Percentiles rank a stretch among this genome's conserved stretches.
Evolutionary conservation across 1,140 invertebrate genomes (phyloP).

Genomic region (Pseudomyrmex flavicornis): DNA sequence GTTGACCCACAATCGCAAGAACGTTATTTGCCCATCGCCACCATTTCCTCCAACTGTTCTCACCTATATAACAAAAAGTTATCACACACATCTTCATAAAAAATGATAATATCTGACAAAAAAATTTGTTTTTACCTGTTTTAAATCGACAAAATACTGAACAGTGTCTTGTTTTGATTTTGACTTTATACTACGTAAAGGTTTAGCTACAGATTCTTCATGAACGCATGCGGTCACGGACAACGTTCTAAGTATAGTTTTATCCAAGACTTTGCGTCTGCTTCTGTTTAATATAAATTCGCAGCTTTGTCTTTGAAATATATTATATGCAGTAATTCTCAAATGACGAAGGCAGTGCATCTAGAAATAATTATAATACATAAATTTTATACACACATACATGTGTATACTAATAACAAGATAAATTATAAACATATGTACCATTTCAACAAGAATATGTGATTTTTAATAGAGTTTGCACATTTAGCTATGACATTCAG

Average conservation of each 20-base stretch:
- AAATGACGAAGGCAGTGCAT: constrained; percentile 73
- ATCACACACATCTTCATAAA: constrained; percentile 13
- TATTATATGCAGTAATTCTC: constrained; percentile 37
- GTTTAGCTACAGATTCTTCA: constrained; percentile 49
- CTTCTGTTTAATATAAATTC: constrained; percentile 7
- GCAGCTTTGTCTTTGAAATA: constrained; percentile 47
- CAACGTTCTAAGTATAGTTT: constrained; percentile 48
- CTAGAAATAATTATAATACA: constrained; percentile 63
- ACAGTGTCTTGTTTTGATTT: constrained; percentile 82
- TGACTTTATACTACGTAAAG: constrained; percentile 86
- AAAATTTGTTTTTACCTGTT: constrained; percentile 79
- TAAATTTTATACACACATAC: neutral
- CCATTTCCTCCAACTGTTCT: constrained; percentile 93
- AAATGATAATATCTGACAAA: neutral
- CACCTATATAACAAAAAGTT: constrained; percentile 77
- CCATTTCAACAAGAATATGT: constrained; percentile 36
- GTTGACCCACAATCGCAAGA: constrained; percentile 91
- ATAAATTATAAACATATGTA: constrained; percentile 21
- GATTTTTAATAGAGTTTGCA: constrained; percentile 21
- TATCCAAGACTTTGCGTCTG: constrained; percentile 29
- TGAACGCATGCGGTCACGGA: constrained; percentile 14
- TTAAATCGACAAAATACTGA: constrained; percentile 90
- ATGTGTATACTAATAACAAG: neutral
- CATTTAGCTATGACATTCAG: neutral
- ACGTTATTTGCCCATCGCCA: constrained; percentile 96